phyloP scores from a whole-genome alignment of 1,140 invertebrate genomes.

The Danaus melanippus region DNA sequence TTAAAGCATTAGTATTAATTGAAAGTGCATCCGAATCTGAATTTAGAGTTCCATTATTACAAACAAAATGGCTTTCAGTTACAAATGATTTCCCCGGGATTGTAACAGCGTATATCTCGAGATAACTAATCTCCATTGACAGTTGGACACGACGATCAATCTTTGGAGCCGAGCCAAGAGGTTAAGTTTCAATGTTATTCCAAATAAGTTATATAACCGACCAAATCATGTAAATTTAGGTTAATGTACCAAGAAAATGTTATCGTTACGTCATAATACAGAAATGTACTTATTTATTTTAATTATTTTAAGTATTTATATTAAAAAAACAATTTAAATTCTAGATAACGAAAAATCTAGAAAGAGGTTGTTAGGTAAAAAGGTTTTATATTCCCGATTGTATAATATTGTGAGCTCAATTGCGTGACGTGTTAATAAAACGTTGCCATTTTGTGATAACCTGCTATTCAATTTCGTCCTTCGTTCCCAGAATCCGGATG shows the following conservation, averaged over 20 bases:
- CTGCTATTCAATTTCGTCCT: constrained; percentile 8
- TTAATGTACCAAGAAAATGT: too few species aligned
- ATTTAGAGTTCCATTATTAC: neutral
- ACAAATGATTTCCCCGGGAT: too few species aligned
- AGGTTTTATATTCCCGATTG: neutral
- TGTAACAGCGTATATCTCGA: neutral
- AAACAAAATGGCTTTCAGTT: constrained; percentile 5
- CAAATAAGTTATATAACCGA: neutral
- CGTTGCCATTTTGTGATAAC: neutral
- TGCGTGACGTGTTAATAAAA: neutral
- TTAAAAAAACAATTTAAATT: too few species aligned
- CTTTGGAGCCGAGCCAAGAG: constrained; percentile 34
- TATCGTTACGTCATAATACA: constrained; percentile 2
- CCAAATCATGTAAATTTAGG: too few species aligned
- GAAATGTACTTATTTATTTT: neutral
- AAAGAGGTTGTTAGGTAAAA: constrained; percentile 2
- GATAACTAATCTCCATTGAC: constrained; percentile 31
- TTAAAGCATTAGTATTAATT: too few species aligned
- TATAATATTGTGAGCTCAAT: too few species aligned
- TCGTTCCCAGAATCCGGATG: constrained; percentile 46
- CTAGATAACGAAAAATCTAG: neutral
- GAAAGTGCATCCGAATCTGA: too few species aligned
- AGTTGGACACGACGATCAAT: constrained; percentile 35
- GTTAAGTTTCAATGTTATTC: constrained; percentile 10
- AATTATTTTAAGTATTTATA: too few species aligned